These are phyloP conservation scores for Zaprionus gabonicus DNA, from an alignment of 1,140 invertebrate species.

Conservation along the genomic window DNA sequence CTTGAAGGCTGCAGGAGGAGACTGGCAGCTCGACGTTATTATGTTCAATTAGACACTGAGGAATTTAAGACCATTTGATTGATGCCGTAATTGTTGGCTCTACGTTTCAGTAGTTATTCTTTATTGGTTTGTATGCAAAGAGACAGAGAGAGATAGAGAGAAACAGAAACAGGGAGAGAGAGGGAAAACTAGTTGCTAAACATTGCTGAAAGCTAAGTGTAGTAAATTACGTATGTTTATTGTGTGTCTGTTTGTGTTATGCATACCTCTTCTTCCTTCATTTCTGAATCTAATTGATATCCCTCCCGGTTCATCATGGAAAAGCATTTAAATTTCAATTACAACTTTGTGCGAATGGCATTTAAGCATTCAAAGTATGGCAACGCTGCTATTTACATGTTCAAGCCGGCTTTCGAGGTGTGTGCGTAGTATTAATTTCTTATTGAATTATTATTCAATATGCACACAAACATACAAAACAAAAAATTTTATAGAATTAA, in stretches of 20 bases:
- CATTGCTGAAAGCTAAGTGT: neutral
- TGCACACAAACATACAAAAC: neutral
- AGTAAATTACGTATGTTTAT: conserved; percentile 1
- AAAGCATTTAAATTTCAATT: conserved; percentile 10
- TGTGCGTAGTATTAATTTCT: neutral
- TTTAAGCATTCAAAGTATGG: conserved; percentile 9
- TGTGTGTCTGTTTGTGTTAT: neutral
- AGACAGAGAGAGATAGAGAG: neutral
- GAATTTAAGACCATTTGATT: conserved; percentile 48
- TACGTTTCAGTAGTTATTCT: conserved; percentile 7
- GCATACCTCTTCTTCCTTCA: neutral
- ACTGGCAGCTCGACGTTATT: conserved; percentile 35
- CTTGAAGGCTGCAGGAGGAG: conserved; percentile 1
- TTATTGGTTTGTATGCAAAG: neutral
- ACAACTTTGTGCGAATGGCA: conserved; percentile 21
- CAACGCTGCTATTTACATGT: conserved; percentile 11
- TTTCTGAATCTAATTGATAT: conserved; percentile 2
- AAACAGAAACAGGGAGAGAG: neutral
- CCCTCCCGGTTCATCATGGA: neutral
- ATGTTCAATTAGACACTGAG: conserved; percentile 48
- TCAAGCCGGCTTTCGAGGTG: neutral
- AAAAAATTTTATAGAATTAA: neutral
- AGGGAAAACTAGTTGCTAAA: conserved; percentile 23
- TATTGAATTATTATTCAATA: neutral
- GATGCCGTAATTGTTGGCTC: conserved; percentile 37